Evolutionary conservation across 2,113 vertebrate genomes (phyloP), one percentile per base, ranked within the genome.

Genomic region (Blennius ocellaris): DNA sequence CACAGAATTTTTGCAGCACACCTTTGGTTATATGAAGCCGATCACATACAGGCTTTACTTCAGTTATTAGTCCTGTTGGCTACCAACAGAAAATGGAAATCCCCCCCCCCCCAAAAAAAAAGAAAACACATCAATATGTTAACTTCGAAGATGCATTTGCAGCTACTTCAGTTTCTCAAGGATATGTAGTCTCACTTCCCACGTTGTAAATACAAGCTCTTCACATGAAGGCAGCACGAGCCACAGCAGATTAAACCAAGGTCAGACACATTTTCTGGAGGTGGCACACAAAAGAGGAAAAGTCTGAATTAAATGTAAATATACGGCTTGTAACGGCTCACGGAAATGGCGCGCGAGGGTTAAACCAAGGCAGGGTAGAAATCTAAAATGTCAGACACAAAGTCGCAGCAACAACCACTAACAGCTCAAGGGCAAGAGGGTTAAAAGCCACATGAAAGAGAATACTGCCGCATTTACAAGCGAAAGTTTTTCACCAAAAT

Each of bases 391-490:
- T 67, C 51, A n/a, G 4, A 30, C 14, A 40, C 37, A 36, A 39
- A n/a, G 36, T 7, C 47, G 0, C 10, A 54, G 53, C 8, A 44
- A 11, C 10, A 41, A 56, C 12, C 44, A 63, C 37, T 12, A 38
- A 39, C 43, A 40, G 48, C 17, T 66, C 50, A 65, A 81, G 76
- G 54, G 44, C 51, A 58, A 41, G 50, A 37, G 16, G 57, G 52
- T 65, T n/a, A 72, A 59, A 59, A 58, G 17, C 44, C 45, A 68
- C 53, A 41, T 73, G 15, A 57, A 65, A 79, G 55, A 17, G 41
- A 83, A 76, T 10, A 73, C 30, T 17, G 49, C 55, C 11, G 14
- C 81, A 55, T 90, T 89, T 82, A 81, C 65, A 48, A 54, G 37
- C 14, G 61, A 1, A 58, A 6, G 17, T 59, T 80, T 44, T 38